A percentile compares a stretch with the other conserved stretches of the same genome.
These are phyloP conservation scores for Salticus scenicus DNA, from an alignment of 2,888 invertebrate species.

Conservation along the genomic window DNA sequence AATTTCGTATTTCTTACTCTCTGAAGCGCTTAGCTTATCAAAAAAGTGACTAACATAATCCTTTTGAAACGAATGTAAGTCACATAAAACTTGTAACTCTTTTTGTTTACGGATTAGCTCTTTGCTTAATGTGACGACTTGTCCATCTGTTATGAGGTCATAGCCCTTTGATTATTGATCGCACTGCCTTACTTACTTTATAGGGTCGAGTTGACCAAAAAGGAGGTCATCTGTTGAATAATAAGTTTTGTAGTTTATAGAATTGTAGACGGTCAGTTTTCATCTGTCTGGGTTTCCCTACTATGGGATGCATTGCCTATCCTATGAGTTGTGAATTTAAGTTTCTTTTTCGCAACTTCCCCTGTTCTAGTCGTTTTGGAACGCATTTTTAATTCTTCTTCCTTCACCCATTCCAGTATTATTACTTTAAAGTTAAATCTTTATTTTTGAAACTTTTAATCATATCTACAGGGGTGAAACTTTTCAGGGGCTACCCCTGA, in stretches of 20 bases:
- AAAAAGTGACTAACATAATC: neutral
- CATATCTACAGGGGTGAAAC: no score
- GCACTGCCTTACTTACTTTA: neutral
- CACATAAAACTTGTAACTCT: neutral
- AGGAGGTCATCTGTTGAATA: slow-evolving; percentile 3
- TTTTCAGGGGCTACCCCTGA: no score
- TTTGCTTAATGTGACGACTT: neutral
- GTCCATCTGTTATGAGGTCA: slow-evolving; percentile 12
- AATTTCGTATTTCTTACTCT: neutral
- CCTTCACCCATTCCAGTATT: no score
- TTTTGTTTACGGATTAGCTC: neutral
- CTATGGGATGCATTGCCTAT: neutral
- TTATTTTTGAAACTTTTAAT: no score
- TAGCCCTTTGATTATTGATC: slow-evolving; percentile 12
- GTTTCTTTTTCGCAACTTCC: slow-evolving; percentile 1
- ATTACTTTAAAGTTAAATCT: no score
- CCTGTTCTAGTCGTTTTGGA: neutral
- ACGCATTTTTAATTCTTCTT: no score
- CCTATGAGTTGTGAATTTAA: neutral
- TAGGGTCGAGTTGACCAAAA: neutral
- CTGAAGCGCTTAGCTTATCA: neutral
- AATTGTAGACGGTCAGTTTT: neutral
- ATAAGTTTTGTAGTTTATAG: neutral
- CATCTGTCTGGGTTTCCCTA: neutral
- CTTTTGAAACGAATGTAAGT: neutral